phyloP scores from a whole-genome alignment of 2,888 invertebrate genomes.

The Halictus quadricinctus region DNA sequence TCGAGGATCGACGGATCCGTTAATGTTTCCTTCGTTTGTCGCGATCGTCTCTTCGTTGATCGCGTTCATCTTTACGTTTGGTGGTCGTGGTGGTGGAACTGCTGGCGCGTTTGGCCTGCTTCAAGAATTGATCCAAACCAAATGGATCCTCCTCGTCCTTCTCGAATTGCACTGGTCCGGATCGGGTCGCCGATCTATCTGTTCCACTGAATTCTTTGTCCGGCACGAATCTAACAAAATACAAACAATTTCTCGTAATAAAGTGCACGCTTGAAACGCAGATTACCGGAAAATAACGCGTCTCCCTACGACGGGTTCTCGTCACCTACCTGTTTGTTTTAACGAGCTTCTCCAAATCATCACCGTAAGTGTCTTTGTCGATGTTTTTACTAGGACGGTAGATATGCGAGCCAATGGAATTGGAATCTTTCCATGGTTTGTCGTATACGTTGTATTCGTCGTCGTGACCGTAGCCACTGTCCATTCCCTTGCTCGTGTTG shows the following conservation, averaged over 20 bases:
- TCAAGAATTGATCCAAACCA: slow-evolving; percentile 98
- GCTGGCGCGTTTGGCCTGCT: slow-evolving; percentile 95
- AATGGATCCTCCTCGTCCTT: slow-evolving; percentile 95
- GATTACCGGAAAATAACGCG: not conserved
- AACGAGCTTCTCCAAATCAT: slow-evolving; percentile 94
- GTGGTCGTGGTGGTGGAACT: slow-evolving; percentile 83
- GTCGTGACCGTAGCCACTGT: slow-evolving; percentile 97
- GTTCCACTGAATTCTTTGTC: slow-evolving; percentile 98
- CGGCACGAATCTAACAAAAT: slow-evolving; percentile 92
- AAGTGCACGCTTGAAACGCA: not conserved
- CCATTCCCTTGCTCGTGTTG: slow-evolving; percentile 96
- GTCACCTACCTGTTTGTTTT: slow-evolving; percentile 89
- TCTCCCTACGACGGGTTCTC: not conserved
- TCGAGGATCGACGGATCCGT: slow-evolving; percentile 14
- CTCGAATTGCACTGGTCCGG: slow-evolving; percentile 98
- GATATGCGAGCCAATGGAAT: slow-evolving; percentile 93
- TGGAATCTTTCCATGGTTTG: slow-evolving; percentile 97
- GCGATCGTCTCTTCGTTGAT: slow-evolving; percentile 77
- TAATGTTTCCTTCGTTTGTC: slow-evolving; percentile 79
- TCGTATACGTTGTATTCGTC: slow-evolving; percentile 99
- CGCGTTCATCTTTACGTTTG: slow-evolving; percentile 85
- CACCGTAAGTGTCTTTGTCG: slow-evolving; percentile 95
- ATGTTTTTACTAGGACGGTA: slow-evolving; percentile 94
- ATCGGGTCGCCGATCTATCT: slow-evolving; percentile 88
- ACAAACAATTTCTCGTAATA: slow-evolving; percentile 7